Base-by-base conservation (phyloP, 2,888 invertebrate species). In the Platycheirus rosarum region DNA sequence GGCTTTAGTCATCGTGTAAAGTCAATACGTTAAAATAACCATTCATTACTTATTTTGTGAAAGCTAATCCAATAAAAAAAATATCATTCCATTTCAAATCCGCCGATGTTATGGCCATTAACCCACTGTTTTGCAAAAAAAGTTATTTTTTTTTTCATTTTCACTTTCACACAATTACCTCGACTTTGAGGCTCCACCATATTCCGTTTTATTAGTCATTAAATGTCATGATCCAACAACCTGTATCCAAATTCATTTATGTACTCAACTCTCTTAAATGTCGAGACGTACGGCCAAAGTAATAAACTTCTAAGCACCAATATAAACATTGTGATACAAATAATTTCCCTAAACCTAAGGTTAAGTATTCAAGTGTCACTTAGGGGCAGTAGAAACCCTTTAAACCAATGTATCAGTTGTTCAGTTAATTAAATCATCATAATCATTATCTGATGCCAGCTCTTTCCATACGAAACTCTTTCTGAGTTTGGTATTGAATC, bases 111-210 rank as follows among this genome's bases (percentile, higher is more conserved):
- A n/a, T n/a, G n/a, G n/a, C n/a, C n/a, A n/a, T n/a, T n/a, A n/a
- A n/a, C n/a, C n/a, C n/a, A n/a, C n/a, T n/a, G n/a, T n/a, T n/a
- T n/a, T n/a, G n/a, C n/a, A n/a, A n/a, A n/a, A n/a, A n/a, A n/a
- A n/a, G n/a, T n/a, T n/a, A n/a, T n/a, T n/a, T n/a, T n/a, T n/a
- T n/a, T n/a, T n/a, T n/a, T n/a, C n/a, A n/a, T n/a, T 55, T 57
- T 40, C 26, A 42, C 57, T 42, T 57, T 57, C 26, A 32, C 46
- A 42, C 44, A 29, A 48, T 57, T 23, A 69, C 48, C 69, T 16
- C 7, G 32, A 14, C 37, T 40, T 49, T 29, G 29, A 32, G 44
- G 32, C 7, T 11, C 11, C 14, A 44, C 40, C n/a, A 13, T 57
- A 13, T 7, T 2, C 9, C 13, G n/a, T 20, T 13, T 20, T 57